Evolutionary conservation across 2,797 vertebrate genomes (phyloP), one percentile per base, ranked within the genome.

Genomic region (Pagetopsis macropterus): DNA sequence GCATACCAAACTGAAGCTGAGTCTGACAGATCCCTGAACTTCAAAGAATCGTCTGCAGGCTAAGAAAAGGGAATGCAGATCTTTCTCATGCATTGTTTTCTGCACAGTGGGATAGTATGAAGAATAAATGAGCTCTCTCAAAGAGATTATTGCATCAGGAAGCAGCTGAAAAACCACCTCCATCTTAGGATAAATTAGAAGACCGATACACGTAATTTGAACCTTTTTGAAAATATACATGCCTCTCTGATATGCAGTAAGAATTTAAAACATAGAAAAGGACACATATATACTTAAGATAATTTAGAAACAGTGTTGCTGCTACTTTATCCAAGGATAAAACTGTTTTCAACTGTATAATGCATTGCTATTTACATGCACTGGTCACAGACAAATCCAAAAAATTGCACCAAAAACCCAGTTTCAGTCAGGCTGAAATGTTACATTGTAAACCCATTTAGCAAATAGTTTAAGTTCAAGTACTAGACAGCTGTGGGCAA

Each of bases 41-140:
- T 93, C 90, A 94, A 94, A 93, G 90, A 23, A 11, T 75, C 77
- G 52, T 85, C 78, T 79, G 70, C 60, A 55, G 79, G 76, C 77
- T 49, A 14, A 41, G 57, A 10, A 58, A 75, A 72, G 46, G 13
- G 65, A 63, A 56, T 13, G 2, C 21, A 59, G 75, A 62, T 63
- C 41, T 45, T 51, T 69, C 15, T 9, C 78, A 82, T 85, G 76
- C 54, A 70, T 70, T 84, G 84, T 75, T 76, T 84, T 79, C 70
- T 43, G 46, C 51, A 83, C 87, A 10, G 45, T 37, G 58, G 52
- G 23, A 67, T 62, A 21, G 4, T 16, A 14, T 54, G 16, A 21
- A 14, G 63, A 73, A 72, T 43, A 40, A 46, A 17, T 80, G 56
- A n/a, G 15, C 21, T 40, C 3, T n/a, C 27, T 61, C 58, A 23